These are phyloP conservation scores for Thaleichthys pacificus DNA, from an alignment of 2,797 vertebrate species.

Conservation along the genomic window DNA sequence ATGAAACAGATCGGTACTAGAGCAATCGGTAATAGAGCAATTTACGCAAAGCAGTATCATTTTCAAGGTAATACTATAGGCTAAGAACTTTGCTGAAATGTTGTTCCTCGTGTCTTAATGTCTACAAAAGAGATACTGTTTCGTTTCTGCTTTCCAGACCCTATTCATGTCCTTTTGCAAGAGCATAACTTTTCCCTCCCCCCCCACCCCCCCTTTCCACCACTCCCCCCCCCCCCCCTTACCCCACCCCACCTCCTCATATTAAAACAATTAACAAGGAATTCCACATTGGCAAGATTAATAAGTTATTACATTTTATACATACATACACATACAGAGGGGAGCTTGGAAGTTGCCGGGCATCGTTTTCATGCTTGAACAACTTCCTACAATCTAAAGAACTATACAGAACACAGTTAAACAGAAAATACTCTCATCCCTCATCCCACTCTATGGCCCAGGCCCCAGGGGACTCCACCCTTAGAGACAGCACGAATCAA, in stretches of 20 bases:
- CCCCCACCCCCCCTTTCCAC: conserved; percentile 12
- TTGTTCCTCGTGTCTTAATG: conserved; percentile 39
- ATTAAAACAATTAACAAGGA: conserved; percentile 75
- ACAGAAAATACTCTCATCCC: conserved; percentile 60
- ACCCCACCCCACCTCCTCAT: conserved; percentile 41
- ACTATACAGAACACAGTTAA: conserved; percentile 73
- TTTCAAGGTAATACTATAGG: conserved; percentile 42
- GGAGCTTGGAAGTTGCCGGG: conserved; percentile 69
- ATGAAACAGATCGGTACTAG: conserved; percentile 48
- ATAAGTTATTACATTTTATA: conserved; percentile 73
- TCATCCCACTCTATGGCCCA: conserved; percentile 50
- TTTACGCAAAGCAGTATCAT: conserved; percentile 41
- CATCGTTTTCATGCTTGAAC: conserved; percentile 69
- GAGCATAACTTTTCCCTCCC: conserved; percentile 47
- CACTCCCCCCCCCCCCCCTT: too few relatives aligned
- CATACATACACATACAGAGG: conserved; percentile 68
- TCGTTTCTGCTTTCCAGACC: conserved; percentile 32
- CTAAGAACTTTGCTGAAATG: conserved; percentile 38
- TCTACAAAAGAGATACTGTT: conserved; percentile 45
- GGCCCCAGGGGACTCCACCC: conserved; percentile 50
- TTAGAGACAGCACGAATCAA: conserved; percentile 52
- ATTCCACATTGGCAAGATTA: conserved; percentile 79
- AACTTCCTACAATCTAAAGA: conserved; percentile 74
- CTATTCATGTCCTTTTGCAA: conserved; percentile 28
- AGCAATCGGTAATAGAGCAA: conserved; percentile 42